Evolutionary conservation across 2,113 vertebrate genomes (phyloP).

Genomic region (Grammomys surdaster): DNA sequence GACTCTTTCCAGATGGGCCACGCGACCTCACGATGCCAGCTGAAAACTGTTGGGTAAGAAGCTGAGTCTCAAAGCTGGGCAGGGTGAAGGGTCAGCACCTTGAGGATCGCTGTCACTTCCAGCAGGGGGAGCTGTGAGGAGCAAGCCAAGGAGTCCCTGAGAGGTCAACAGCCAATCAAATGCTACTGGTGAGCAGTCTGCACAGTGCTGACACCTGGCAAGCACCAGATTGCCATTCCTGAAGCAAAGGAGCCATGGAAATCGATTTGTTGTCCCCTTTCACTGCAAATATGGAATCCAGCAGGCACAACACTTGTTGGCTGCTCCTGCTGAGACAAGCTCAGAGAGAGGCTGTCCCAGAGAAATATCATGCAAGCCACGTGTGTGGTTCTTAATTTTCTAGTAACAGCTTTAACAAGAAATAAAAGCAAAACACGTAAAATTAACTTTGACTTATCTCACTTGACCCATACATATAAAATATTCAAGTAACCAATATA

Average conservation of each 20-base stretch:
- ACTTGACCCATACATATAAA: not conserved
- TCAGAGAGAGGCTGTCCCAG: not conserved
- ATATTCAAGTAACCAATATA: not conserved
- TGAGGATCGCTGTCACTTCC: not conserved
- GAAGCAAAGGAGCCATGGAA: not conserved
- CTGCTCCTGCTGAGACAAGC: not conserved
- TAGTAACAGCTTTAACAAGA: not conserved
- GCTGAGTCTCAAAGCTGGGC: not conserved
- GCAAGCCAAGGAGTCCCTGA: not conserved
- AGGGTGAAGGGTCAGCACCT: not conserved
- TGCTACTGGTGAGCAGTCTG: too few species aligned
- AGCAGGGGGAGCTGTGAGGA: not conserved
- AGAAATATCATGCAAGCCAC: not conserved
- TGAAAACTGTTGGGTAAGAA: not conserved
- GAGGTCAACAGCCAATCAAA: not conserved
- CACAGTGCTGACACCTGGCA: not conserved
- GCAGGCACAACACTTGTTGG: not conserved
- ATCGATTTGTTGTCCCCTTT: not conserved
- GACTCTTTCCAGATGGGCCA: conserved; percentile 30
- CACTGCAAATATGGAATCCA: not conserved
- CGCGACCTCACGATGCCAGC: not conserved
- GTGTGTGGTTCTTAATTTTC: not conserved
- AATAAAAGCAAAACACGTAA: not conserved
- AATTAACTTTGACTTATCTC: conserved; percentile 1
- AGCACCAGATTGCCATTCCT: not conserved